Evolutionary conservation across 2,113 vertebrate species (phyloP).

Genomic region (Propithecus coquereli): DNA sequence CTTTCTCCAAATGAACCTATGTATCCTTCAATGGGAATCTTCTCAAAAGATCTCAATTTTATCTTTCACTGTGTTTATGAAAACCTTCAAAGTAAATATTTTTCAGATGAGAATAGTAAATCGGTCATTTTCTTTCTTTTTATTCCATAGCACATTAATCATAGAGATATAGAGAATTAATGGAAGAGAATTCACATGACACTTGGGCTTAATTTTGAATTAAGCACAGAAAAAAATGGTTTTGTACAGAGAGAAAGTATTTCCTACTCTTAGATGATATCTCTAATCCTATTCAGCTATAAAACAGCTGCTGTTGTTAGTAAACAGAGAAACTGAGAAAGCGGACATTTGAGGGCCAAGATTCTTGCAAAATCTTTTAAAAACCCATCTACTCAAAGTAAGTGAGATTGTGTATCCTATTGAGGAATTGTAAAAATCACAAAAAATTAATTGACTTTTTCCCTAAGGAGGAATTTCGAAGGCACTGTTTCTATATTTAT

Average conservation of each 20-base stretch:
- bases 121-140: slow-evolving; percentile 2
- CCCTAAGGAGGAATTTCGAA: background rate
- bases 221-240: background rate
- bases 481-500: background rate
- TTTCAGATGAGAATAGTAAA: background rate
- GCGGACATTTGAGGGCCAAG: background rate
- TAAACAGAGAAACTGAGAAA: background rate
- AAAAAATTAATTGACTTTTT: background rate
- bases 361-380: background rate
- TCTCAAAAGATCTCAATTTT: background rate
- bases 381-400: background rate
- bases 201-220: background rate
- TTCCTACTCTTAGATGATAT: background rate
- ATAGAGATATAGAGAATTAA: slow-evolving; percentile 31
- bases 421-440: background rate
- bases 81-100: background rate
- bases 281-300: background rate
- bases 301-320: background rate
- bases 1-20: background rate
- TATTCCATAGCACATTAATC: background rate
- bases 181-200: slow-evolving; percentile 12
- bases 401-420: background rate
- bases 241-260: background rate
- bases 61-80: background rate
- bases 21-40: background rate